Percentiles rank a stretch among this genome's conserved stretches.
phyloP scores from a whole-genome alignment of 2,888 invertebrate species.

The Gisinianus flammeolus region DNA sequence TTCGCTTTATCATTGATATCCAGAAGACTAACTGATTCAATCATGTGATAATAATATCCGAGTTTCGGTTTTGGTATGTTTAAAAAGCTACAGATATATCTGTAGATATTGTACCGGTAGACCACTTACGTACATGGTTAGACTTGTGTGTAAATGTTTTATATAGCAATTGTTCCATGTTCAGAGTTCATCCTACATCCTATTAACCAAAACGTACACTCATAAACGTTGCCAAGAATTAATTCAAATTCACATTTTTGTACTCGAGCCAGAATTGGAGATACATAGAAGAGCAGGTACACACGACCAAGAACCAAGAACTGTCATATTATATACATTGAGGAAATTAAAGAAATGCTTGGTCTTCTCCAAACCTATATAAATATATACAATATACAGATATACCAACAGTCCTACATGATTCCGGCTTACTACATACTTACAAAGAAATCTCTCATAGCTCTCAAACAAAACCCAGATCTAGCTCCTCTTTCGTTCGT shows the following conservation, averaged over 20 bases:
- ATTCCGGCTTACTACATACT: too few species aligned
- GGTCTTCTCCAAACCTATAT: too few species aligned
- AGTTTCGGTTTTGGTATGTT: too few species aligned
- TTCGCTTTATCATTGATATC: not conserved
- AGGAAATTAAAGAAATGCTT: not conserved
- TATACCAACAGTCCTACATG: too few species aligned
- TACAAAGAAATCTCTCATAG: too few species aligned
- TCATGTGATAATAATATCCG: not conserved
- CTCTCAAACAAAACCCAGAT: too few species aligned
- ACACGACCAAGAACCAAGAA: too few species aligned
- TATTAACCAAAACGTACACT: not conserved
- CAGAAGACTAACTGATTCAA: not conserved
- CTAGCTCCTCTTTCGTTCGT: too few species aligned
- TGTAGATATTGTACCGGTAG: too few species aligned
- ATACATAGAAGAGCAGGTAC: not conserved
- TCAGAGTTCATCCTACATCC: not conserved
- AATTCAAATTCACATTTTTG: constrained; percentile 35
- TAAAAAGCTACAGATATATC: too few species aligned
- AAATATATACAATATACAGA: not conserved
- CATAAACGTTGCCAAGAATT: constrained; percentile 25
- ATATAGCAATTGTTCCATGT: not conserved
- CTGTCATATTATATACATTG: not conserved
- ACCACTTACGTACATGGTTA: too few species aligned
- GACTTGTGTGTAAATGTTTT: too few species aligned
- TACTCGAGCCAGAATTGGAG: constrained; percentile 11